Percentiles rank a stretch among this genome's conserved stretches.
phyloP scores from a whole-genome alignment of 2,888 invertebrate genomes.

The Drosophila nigricruria region DNA sequence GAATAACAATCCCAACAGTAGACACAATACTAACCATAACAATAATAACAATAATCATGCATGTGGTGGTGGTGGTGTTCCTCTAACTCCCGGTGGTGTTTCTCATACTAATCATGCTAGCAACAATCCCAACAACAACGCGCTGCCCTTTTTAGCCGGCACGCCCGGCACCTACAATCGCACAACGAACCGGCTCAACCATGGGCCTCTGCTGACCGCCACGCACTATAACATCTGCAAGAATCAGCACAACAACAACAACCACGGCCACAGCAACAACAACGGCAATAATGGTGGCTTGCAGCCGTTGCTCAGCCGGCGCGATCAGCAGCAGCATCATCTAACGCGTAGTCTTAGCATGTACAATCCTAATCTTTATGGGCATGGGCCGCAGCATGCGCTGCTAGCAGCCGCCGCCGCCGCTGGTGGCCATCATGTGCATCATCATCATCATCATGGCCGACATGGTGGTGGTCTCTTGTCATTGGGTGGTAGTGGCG shows the following conservation, averaged over 20 bases:
- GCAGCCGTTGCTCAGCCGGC: slow-evolving; percentile 65
- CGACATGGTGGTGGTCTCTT: slow-evolving; percentile 56
- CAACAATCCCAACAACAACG: slow-evolving; percentile 42
- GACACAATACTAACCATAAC: slow-evolving; percentile 70
- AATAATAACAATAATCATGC: slow-evolving; percentile 53
- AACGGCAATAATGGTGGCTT: background rate
- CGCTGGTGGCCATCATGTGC: slow-evolving; percentile 48
- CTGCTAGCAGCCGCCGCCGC: slow-evolving; percentile 37
- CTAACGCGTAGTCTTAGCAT: slow-evolving; percentile 59
- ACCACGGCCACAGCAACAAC: slow-evolving; percentile 52
- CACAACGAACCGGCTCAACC: slow-evolving; percentile 77
- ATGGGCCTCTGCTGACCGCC: slow-evolving; percentile 77
- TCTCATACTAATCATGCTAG: slow-evolving; percentile 44
- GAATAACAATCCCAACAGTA: slow-evolving; percentile 76
- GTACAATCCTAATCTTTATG: slow-evolving; percentile 56
- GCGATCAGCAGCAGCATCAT: slow-evolving; percentile 71
- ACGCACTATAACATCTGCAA: slow-evolving; percentile 81
- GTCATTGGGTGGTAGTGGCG: slow-evolving; percentile 60
- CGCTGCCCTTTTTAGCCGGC: slow-evolving; percentile 68
- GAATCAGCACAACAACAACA: slow-evolving; percentile 61
- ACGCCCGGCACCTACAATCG: slow-evolving; percentile 76
- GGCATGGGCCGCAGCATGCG: slow-evolving; percentile 48
- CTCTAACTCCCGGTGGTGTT: slow-evolving; percentile 14
- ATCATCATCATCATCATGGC: slow-evolving; percentile 56
- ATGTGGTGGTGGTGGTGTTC: slow-evolving; percentile 44